A percentile compares a stretch with the other conserved stretches of the same genome.
Evolutionary conservation across 2,888 invertebrate genomes (phyloP).

Genomic region (Petrophora chlorosata): DNA sequence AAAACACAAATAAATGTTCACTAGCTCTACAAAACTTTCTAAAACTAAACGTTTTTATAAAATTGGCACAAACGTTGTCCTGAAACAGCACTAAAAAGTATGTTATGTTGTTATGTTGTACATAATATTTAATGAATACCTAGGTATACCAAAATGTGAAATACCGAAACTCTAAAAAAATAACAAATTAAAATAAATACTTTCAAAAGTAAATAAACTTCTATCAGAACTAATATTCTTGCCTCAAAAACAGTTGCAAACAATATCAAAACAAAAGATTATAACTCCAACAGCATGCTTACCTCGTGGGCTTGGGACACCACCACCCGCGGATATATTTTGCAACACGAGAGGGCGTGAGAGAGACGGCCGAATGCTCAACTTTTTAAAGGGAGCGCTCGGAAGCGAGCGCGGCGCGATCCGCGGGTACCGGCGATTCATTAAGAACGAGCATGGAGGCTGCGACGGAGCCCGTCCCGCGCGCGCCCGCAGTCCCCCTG

Average conservation of each 20-base stretch:
- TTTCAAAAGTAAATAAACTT: conserved; percentile 10
- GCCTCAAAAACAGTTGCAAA: conserved; percentile 7
- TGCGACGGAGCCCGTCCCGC: conserved; percentile 61
- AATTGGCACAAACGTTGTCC: too few species aligned
- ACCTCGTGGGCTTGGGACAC: conserved; percentile 57
- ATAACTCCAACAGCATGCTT: conserved; percentile 39
- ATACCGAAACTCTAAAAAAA: too few species aligned
- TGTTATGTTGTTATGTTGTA: too few species aligned
- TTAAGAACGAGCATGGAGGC: conserved; percentile 78
- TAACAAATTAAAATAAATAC: not conserved
- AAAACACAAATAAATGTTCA: too few species aligned
- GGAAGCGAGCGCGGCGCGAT: conserved; percentile 73
- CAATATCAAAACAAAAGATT: conserved; percentile 35
- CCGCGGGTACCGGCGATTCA: conserved; percentile 81
- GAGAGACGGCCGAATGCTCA: conserved; percentile 71
- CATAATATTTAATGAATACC: too few species aligned
- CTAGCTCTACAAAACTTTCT: too few species aligned
- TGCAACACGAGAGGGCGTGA: conserved; percentile 69
- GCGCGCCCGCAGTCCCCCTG: conserved; percentile 43
- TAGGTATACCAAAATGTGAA: too few species aligned
- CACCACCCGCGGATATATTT: conserved; percentile 59
- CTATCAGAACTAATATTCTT: not conserved
- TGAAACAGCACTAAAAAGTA: too few species aligned
- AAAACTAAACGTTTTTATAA: too few species aligned
- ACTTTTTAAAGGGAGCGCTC: conserved; percentile 72